A percentile compares a stretch with the other conserved stretches of the same genome.
phyloP scores from a whole-genome alignment of 2,797 vertebrate genomes.

The Lutjanus argentimaculatus region DNA sequence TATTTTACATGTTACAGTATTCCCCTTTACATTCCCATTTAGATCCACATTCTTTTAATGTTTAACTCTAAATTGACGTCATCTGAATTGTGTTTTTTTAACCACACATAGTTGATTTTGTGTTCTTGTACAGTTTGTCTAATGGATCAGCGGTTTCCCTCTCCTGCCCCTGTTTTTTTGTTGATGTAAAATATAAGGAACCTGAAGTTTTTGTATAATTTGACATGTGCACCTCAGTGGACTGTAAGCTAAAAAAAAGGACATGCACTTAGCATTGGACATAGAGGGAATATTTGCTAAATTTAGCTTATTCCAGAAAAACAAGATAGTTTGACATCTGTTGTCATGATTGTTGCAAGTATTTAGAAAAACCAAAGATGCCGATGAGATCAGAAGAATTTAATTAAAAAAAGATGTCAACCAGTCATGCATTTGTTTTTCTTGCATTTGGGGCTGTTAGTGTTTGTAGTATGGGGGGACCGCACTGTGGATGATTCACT shows the following conservation, averaged over 20 bases:
- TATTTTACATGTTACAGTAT: constrained; percentile 30
- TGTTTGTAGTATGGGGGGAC: constrained; percentile 4
- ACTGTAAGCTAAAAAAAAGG: constrained; percentile 57
- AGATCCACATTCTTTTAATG: constrained; percentile 39
- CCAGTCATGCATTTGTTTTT: constrained; percentile 41
- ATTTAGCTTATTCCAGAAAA: constrained; percentile 56
- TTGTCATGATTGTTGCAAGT: constrained; percentile 59
- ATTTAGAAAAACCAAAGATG: constrained; percentile 73
- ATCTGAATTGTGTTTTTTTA: constrained; percentile 46
- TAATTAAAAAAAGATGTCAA: constrained; percentile 68
- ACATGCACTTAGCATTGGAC: constrained; percentile 66
- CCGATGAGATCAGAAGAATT: constrained; percentile 60
- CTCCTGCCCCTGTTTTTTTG: constrained; percentile 60
- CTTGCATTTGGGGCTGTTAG: constrained; percentile 18
- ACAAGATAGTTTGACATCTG: constrained; percentile 48
- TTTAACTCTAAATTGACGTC: constrained; percentile 39
- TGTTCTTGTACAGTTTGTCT: constrained; percentile 79
- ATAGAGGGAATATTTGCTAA: constrained; percentile 61
- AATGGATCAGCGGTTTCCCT: constrained; percentile 46
- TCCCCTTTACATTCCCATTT: constrained; percentile 64
- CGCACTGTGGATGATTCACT: constrained; percentile 36
- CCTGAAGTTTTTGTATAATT: constrained; percentile 74
- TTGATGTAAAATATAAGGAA: constrained; percentile 76
- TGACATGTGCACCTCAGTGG: constrained; percentile 71
- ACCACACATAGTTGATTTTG: constrained; percentile 51